A percentile compares a stretch with the other conserved stretches of the same genome.
Conservation (phyloP, 2,113 vertebrate genomes). For the Drymodes brunneopygia region DNA sequence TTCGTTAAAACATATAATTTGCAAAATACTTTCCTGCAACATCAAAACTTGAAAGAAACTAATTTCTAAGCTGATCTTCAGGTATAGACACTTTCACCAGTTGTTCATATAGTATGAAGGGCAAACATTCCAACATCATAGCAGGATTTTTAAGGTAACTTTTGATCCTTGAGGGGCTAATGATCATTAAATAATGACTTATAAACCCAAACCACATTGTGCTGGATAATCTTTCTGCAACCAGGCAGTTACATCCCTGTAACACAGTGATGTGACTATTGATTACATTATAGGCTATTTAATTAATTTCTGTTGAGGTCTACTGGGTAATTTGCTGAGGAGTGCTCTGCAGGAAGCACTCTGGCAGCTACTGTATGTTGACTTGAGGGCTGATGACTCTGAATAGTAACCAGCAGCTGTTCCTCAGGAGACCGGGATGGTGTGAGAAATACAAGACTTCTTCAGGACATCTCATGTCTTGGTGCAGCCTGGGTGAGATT, state of each 20-base stretch:
- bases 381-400: neutral
- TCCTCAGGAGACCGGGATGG: neutral
- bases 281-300: conserved; percentile 39
- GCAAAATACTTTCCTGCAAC: conserved; percentile 34
- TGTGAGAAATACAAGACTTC: neutral
- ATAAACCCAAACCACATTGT: conserved; percentile 11
- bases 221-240: neutral
- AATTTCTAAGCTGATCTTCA: neutral
- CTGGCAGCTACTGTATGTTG: neutral
- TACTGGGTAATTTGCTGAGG: conserved; percentile 20
- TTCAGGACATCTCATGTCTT: neutral
- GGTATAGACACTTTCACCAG: neutral
- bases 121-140: neutral
- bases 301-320: conserved; percentile 49
- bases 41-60: conserved; percentile 43
- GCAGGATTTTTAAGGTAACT: neutral
- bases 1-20: neutral
- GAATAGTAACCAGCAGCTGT: neutral
- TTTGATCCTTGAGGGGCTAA: neutral
- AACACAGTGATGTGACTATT: conserved; percentile 23
- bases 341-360: neutral
- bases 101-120: neutral
- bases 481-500: neutral
- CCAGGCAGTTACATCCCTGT: neutral
- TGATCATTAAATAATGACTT: conserved; percentile 16